Conservation (phyloP, 53 echinoderm and acorn worm species). For the Luidia sarsii region DNA sequence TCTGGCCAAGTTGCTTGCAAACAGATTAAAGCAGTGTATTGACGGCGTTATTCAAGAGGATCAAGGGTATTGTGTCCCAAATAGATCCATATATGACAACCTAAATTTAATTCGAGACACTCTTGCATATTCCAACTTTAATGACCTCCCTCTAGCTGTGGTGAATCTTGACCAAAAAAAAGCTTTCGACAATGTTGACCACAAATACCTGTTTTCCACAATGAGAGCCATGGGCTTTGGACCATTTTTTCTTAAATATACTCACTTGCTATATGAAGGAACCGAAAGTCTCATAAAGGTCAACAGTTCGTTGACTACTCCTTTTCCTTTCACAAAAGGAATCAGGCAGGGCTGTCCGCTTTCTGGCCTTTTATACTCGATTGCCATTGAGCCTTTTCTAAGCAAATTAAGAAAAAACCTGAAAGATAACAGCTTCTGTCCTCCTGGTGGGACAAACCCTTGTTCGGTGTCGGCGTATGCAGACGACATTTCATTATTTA, state of each 20-base stretch:
- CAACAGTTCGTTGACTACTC: slow-evolving; percentile 14
- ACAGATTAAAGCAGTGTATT: slow-evolving; percentile 31
- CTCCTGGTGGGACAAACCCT: neutral
- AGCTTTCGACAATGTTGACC: slow-evolving; percentile 35
- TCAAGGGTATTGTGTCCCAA: slow-evolving; percentile 65
- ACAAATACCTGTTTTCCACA: slow-evolving; percentile 15
- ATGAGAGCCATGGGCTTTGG: slow-evolving; percentile 56
- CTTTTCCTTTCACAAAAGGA: slow-evolving; percentile 14
- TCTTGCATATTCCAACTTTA: neutral
- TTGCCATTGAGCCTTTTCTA: slow-evolving; percentile 29
- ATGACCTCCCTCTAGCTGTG: slow-evolving; percentile 15
- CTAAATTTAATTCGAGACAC: slow-evolving; percentile 48
- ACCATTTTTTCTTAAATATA: too few species aligned
- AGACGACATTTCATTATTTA: slow-evolving; percentile 21
- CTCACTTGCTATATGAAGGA: neutral
- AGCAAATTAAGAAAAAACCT: neutral
- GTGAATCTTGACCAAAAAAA: slow-evolving; percentile 3
- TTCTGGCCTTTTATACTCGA: slow-evolving; percentile 13
- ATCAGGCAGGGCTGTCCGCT: slow-evolving; percentile 34
- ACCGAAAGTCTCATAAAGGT: slow-evolving; percentile 10
- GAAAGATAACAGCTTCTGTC: neutral
- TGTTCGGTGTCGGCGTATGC: slow-evolving; percentile 24
- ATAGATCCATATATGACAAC: slow-evolving; percentile 58
- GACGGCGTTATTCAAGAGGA: slow-evolving; percentile 18
- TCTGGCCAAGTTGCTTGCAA: slow-evolving; percentile 28